These are phyloP conservation scores for Drosophila ambigua DNA, from an alignment of 1,140 invertebrate species.

Conservation along the genomic window DNA sequence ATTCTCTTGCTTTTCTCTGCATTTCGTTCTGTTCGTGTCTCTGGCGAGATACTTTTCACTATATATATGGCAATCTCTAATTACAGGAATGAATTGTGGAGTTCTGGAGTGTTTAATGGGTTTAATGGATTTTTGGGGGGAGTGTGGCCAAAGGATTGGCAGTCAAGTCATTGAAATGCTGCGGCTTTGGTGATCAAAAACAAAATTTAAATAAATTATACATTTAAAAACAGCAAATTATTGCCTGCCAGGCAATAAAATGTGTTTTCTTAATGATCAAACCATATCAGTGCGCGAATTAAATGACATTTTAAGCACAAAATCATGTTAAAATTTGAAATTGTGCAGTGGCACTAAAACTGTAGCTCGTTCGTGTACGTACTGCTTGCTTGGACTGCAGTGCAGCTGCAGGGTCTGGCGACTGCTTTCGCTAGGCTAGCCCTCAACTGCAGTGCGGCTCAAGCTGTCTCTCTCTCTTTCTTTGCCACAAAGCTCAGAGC, in stretches of 20 bases:
- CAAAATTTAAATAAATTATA: neutral
- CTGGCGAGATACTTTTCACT: neutral
- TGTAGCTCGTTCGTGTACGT: neutral
- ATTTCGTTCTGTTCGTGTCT: slow-evolving; percentile 18
- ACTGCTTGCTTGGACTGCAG: too few relatives aligned
- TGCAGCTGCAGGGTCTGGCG: too few relatives aligned
- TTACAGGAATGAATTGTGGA: slow-evolving; percentile 42
- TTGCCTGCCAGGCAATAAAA: slow-evolving; percentile 37
- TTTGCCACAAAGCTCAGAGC: slow-evolving; percentile 18
- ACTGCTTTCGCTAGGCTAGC: too few relatives aligned
- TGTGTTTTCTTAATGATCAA: slow-evolving; percentile 30
- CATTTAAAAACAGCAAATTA: slow-evolving; percentile 32
- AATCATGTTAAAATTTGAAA: slow-evolving; percentile 1
- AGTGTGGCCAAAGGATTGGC: slow-evolving; percentile 35
- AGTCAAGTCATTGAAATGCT: slow-evolving; percentile 61
- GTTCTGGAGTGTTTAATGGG: slow-evolving; percentile 3
- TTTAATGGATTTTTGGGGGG: too few relatives aligned
- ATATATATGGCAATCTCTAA: slow-evolving; percentile 39
- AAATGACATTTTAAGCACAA: slow-evolving; percentile 13
- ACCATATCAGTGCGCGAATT: slow-evolving; percentile 2
- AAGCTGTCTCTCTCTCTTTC: neutral
- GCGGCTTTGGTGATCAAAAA: slow-evolving; percentile 38
- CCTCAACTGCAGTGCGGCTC: slow-evolving; percentile 34
- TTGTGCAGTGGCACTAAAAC: slow-evolving; percentile 23
- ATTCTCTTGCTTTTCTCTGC: slow-evolving; percentile 40